These are phyloP conservation scores for Manis javanica DNA, from an alignment of 2,797 vertebrate genomes.

Conservation along the genomic window DNA sequence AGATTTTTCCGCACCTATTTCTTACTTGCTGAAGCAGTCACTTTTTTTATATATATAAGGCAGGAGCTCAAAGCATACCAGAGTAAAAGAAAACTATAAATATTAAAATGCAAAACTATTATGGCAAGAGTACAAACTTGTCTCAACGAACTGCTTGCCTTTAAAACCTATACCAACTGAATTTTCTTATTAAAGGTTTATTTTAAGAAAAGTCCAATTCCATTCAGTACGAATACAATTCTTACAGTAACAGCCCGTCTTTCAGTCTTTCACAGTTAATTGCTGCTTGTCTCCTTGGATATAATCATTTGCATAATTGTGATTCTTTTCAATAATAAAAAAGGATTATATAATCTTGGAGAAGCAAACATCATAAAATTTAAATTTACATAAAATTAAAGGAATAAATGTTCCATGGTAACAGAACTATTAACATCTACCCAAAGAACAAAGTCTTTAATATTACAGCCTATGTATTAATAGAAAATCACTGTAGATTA, in stretches of 20 bases:
- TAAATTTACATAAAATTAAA: slow-evolving; percentile 88
- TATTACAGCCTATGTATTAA: slow-evolving; percentile 81
- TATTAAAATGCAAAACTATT: slow-evolving; percentile 64
- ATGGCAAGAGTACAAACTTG: slow-evolving; percentile 73
- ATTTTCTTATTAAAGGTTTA: slow-evolving; percentile 84
- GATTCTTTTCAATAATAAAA: slow-evolving; percentile 87
- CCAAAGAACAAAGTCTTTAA: slow-evolving; percentile 84
- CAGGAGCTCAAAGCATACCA: slow-evolving; percentile 51
- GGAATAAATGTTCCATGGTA: slow-evolving; percentile 85
- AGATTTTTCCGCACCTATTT: slow-evolving; percentile 1
- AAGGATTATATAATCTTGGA: slow-evolving; percentile 86
- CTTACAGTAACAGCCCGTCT: slow-evolving; percentile 84
- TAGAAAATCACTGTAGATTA: slow-evolving; percentile 80
- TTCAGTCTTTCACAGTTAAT: slow-evolving; percentile 86
- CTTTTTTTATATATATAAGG: neutral
- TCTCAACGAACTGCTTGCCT: slow-evolving; percentile 75
- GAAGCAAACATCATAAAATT: slow-evolving; percentile 88
- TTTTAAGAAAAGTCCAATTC: slow-evolving; percentile 84
- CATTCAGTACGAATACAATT: slow-evolving; percentile 82
- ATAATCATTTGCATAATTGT: slow-evolving; percentile 87
- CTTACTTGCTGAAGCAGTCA: slow-evolving; percentile 31
- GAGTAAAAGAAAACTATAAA: slow-evolving; percentile 73
- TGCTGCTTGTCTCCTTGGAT: slow-evolving; percentile 87
- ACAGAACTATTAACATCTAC: slow-evolving; percentile 84
- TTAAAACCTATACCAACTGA: slow-evolving; percentile 80